phyloP scores from a whole-genome alignment of 2,797 vertebrate species.

The Nasua narica region DNA sequence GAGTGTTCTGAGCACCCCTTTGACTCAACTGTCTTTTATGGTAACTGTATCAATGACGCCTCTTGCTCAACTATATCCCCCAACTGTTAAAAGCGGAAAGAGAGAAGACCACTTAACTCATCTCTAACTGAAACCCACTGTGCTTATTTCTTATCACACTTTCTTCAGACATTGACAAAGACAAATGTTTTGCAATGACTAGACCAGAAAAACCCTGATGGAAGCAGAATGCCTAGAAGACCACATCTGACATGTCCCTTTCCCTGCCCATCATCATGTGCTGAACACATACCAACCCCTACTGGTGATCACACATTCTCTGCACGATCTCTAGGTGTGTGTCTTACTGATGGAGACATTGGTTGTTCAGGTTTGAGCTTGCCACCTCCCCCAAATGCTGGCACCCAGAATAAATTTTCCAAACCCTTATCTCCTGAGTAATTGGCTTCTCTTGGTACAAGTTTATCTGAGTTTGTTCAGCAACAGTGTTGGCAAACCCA shows the following conservation, averaged over 20 bases:
- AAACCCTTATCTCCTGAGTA: background rate
- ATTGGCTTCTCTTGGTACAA: background rate
- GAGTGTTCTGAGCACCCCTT: background rate
- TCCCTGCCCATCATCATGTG: background rate
- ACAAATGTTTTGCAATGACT: background rate
- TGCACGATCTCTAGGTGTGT: background rate
- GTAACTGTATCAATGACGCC: background rate
- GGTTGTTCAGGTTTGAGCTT: background rate
- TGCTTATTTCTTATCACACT: background rate
- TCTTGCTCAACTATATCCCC: background rate
- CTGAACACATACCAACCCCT: background rate
- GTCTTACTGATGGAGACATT: background rate
- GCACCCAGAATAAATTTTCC: background rate
- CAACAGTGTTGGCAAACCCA: background rate
- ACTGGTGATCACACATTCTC: background rate
- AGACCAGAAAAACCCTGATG: background rate
- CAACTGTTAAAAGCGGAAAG: background rate
- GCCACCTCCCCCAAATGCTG: background rate
- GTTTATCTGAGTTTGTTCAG: background rate
- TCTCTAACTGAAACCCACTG: background rate
- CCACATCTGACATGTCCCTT: background rate
- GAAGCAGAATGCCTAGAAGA: background rate
- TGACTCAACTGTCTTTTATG: background rate
- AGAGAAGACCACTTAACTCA: background rate
- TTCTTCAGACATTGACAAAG: background rate